Evolutionary conservation across 2,797 vertebrate genomes (phyloP).

Genomic region (Gorsachius magnificus): DNA sequence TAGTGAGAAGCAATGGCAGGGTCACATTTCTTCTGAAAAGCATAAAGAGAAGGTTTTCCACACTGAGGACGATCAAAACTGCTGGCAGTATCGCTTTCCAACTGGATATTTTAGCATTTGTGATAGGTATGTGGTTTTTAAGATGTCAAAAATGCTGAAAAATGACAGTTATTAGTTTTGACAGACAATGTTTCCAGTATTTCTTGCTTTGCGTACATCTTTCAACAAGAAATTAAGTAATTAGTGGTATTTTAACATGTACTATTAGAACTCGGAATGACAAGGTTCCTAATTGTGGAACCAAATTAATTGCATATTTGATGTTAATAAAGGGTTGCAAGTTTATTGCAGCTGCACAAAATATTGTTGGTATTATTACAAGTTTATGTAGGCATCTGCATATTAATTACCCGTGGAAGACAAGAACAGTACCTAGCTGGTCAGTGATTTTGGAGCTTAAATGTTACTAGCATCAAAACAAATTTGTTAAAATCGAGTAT

Average conservation of each 20-base stretch:
- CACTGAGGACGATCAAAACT: slow-evolving; percentile 95
- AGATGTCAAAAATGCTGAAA: not conserved
- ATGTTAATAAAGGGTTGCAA: not conserved
- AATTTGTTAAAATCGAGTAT: not conserved
- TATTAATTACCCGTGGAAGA: not conserved
- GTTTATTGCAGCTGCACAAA: not conserved
- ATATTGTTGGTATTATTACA: not conserved
- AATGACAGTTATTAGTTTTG: not conserved
- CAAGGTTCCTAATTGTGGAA: not conserved
- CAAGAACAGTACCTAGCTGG: not conserved
- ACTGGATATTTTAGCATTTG: slow-evolving; percentile 94
- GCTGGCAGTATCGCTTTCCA: slow-evolving; percentile 98
- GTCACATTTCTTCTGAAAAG: slow-evolving; percentile 98
- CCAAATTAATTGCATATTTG: not conserved
- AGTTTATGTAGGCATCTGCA: not conserved
- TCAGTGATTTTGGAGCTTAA: not conserved
- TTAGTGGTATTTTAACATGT: not conserved
- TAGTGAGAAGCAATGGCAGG: slow-evolving; percentile 98
- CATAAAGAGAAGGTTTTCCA: slow-evolving; percentile 98
- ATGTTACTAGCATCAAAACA: not conserved
- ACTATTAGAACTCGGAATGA: not conserved
- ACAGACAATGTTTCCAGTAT: not conserved
- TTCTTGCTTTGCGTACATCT: not conserved
- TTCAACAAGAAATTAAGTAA: not conserved
- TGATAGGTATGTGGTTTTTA: slow-evolving; percentile 84